Evolutionary conservation across 1,140 invertebrate species (phyloP).

Genomic region (Paraescarpia echinospica): DNA sequence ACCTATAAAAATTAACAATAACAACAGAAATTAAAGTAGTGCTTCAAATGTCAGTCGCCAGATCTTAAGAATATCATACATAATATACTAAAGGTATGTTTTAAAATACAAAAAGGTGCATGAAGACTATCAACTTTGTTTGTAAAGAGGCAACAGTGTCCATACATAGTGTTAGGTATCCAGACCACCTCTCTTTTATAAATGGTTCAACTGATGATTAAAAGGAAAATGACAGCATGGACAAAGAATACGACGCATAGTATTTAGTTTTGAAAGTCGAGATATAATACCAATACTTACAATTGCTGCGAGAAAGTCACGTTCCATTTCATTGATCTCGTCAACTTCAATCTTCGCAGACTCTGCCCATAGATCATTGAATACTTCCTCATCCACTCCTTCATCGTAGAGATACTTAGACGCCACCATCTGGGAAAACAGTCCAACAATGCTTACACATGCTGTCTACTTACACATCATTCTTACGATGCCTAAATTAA

Average conservation of each 20-base stretch:
- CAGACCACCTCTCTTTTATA: not conserved
- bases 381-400: constrained; percentile 85
- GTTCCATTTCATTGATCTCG: constrained; percentile 81
- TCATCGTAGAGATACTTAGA: constrained; percentile 92
- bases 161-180: not conserved
- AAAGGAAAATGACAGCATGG: not conserved
- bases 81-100: not conserved
- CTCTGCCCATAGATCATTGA: constrained; percentile 83
- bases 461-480: not conserved
- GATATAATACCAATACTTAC: constrained; percentile 65
- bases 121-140: not conserved
- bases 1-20: not conserved
- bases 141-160: not conserved
- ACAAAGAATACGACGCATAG: not conserved
- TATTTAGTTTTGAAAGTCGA: no score
- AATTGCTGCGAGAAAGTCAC: constrained; percentile 85
- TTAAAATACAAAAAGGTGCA: not conserved
- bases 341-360: constrained; percentile 73
- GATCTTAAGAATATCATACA: not conserved
- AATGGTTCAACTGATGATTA: not conserved
- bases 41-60: not conserved
- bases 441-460: not conserved
- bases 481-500: not conserved
- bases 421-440: constrained; percentile 79
- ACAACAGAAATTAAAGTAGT: not conserved